Conservation (phyloP, 1,140 invertebrate species). For the Drosophila sproati region DNA sequence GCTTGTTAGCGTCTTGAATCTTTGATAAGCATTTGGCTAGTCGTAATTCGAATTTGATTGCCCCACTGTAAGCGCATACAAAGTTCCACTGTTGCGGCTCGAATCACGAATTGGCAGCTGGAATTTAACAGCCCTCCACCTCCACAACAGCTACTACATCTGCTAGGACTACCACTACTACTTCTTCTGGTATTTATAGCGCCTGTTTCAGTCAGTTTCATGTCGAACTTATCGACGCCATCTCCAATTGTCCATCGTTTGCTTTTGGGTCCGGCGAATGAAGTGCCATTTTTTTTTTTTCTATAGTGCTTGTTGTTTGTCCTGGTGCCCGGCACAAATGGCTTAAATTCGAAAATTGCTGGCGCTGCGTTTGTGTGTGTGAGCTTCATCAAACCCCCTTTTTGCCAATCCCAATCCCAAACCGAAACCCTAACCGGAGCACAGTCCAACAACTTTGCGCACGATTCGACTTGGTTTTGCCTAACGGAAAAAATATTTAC, state of each 20-base stretch:
- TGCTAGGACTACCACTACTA: conserved; percentile 17
- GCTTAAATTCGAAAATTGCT: conserved; percentile 83
- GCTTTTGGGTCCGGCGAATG: conserved; percentile 5
- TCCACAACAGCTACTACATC: not conserved
- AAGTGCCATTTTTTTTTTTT: conserved; percentile 50
- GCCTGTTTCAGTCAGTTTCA: conserved; percentile 37
- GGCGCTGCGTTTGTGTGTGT: conserved; percentile 64
- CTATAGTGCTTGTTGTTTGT: conserved; percentile 39
- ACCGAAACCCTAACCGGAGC: not conserved
- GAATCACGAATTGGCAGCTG: conserved; percentile 43
- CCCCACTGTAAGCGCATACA: conserved; percentile 37
- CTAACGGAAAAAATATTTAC: conserved; percentile 39
- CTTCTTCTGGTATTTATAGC: conserved; percentile 36
- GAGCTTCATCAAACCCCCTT: not conserved
- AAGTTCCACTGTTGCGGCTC: conserved; percentile 27
- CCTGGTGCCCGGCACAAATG: conserved; percentile 68
- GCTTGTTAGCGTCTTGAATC: conserved; percentile 9
- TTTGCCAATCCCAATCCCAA: not conserved
- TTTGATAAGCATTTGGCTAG: not conserved
- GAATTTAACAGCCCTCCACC: conserved; percentile 43
- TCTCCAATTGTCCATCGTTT: conserved; percentile 25
- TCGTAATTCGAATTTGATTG: conserved; percentile 11
- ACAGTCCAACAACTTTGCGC: conserved; percentile 16
- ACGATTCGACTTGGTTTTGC: conserved; percentile 42
- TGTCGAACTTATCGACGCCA: conserved; percentile 55